Conservation (phyloP, 2,888 invertebrate genomes). For the Trachelus tabidus region DNA sequence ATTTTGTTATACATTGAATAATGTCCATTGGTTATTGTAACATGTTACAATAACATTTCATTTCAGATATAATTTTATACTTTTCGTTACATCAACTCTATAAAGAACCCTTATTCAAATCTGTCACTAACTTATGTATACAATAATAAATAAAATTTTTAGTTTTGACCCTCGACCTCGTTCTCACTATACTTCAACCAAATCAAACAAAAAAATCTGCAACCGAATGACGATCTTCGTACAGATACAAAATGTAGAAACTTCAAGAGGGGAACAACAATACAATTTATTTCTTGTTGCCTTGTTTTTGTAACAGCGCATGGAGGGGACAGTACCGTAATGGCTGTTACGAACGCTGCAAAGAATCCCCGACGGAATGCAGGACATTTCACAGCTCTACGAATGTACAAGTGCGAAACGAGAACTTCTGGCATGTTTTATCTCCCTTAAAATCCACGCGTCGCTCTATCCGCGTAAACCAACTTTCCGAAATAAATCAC, state of each 20-base stretch:
- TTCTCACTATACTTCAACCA: neutral
- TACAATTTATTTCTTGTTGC: neutral
- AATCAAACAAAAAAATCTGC: neutral
- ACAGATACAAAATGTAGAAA: neutral
- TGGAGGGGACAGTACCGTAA: neutral
- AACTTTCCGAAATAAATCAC: neutral
- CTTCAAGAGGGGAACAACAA: neutral
- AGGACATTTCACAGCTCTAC: neutral
- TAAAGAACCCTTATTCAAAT: neutral
- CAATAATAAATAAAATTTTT: neutral
- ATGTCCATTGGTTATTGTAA: neutral
- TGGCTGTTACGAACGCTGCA: neutral
- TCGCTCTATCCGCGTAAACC: neutral
- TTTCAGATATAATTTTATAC: neutral
- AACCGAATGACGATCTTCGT: neutral
- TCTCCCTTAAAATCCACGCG: neutral
- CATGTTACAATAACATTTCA: neutral
- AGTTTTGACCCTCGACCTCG: neutral
- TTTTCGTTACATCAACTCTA: neutral
- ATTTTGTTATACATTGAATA: neutral
- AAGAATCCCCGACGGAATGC: neutral
- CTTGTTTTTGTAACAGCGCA: neutral
- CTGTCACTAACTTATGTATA: neutral
- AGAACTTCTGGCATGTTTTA: neutral
- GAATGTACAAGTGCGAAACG: neutral